A percentile compares a stretch with the other conserved stretches of the same genome.
phyloP scores from a whole-genome alignment of 2,888 invertebrate species.

The Rutpela maculata region DNA sequence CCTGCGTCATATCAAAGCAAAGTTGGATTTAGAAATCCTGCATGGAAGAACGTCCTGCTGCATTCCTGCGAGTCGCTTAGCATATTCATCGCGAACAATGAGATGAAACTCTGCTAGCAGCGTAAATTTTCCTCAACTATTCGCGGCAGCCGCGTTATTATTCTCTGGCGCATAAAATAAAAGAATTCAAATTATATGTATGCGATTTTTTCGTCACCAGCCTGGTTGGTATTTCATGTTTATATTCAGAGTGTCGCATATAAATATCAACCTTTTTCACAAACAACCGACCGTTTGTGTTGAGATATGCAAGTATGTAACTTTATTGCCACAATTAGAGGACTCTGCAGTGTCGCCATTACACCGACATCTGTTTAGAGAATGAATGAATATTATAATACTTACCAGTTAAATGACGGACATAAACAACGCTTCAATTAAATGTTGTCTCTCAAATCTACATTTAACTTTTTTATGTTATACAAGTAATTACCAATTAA shows the following conservation, averaged over 20 bases:
- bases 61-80: slow-evolving; percentile 69
- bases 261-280: slow-evolving; percentile 70
- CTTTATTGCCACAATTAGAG: slow-evolving; percentile 70
- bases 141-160: slow-evolving; percentile 73
- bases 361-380: slow-evolving; percentile 60
- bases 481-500: slow-evolving; percentile 42
- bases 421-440: slow-evolving; percentile 61
- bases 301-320: slow-evolving; percentile 66
- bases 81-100: slow-evolving; percentile 74
- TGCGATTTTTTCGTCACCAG: slow-evolving; percentile 73
- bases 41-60: slow-evolving; percentile 62
- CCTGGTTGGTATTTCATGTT: slow-evolving; percentile 73
- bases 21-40: slow-evolving; percentile 57
- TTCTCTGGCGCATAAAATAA: slow-evolving; percentile 72
- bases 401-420: slow-evolving; percentile 57
- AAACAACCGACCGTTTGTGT: slow-evolving; percentile 57
- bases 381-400: slow-evolving; percentile 61
- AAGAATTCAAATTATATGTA: slow-evolving; percentile 74
- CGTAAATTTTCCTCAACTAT: slow-evolving; percentile 74
- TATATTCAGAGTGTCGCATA: slow-evolving; percentile 73
- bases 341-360: slow-evolving; percentile 61
- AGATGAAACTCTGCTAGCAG: slow-evolving; percentile 70
- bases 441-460: slow-evolving; percentile 48
- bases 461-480: slow-evolving; percentile 42
- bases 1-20: slow-evolving; percentile 56